phyloP scores from a whole-genome alignment of 2,888 invertebrate genomes.

The Plebejus argus region DNA sequence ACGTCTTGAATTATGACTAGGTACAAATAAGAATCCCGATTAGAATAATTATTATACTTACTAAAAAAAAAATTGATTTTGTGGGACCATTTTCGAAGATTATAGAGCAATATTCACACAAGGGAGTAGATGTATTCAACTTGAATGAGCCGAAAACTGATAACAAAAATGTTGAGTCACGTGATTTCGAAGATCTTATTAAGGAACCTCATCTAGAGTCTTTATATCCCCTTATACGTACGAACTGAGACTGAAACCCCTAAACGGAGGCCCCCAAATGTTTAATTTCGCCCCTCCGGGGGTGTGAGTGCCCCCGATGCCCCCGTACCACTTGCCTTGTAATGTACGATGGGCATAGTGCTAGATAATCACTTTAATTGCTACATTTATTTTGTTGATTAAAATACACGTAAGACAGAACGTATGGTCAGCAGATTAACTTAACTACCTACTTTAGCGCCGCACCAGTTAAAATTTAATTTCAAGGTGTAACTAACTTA shows the following conservation, averaged over 20 bases:
- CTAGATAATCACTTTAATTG: slow-evolving; percentile 78
- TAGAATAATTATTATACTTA: no score
- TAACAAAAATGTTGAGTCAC: background rate
- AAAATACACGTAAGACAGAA: slow-evolving; percentile 63
- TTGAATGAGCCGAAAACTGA: background rate
- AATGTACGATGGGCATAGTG: slow-evolving; percentile 75
- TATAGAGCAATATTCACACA: background rate
- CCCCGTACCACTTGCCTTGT: slow-evolving; percentile 61
- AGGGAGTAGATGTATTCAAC: background rate
- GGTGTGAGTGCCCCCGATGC: slow-evolving; percentile 41
- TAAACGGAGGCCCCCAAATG: slow-evolving; percentile 72
- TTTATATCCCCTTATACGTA: slow-evolving; percentile 32
- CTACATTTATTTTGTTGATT: slow-evolving; percentile 79
- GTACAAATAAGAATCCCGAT: no score
- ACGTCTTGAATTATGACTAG: no score
- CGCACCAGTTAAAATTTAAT: background rate
- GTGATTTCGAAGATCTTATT: slow-evolving; percentile 1
- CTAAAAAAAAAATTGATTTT: no score
- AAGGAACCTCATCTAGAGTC: slow-evolving; percentile 24
- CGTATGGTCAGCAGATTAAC: slow-evolving; percentile 31
- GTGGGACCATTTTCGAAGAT: background rate
- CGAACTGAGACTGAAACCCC: slow-evolving; percentile 62
- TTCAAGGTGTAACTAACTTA: background rate
- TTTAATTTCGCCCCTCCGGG: slow-evolving; percentile 71
- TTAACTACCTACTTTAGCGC: background rate